Percentiles rank a stretch among this genome's conserved stretches.
Conservation (phyloP, 2,888 invertebrate genomes). For the Polylopha cassiicola region DNA sequence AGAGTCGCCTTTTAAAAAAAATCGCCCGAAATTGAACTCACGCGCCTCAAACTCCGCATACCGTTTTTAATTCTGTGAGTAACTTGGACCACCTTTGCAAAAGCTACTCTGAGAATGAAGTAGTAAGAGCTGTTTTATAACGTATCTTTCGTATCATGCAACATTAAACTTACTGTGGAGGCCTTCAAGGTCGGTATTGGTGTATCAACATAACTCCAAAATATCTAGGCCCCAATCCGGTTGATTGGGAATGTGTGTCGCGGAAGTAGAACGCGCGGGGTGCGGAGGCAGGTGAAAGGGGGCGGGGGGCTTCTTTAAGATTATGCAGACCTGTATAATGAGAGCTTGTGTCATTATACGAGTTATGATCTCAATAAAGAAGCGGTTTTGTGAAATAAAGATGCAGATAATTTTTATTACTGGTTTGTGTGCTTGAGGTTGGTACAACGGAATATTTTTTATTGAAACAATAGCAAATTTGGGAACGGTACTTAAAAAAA, state of each 20-base stretch:
- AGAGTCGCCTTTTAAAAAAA: conserved; percentile 44
- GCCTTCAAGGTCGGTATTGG: conserved; percentile 34
- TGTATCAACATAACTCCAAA: conserved; percentile 38
- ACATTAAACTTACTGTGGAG: conserved; percentile 26
- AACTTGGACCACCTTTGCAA: conserved; percentile 33
- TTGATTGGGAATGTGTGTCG: conserved; percentile 66
- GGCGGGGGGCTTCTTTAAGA: conserved; percentile 34
- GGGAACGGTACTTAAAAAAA: too few species aligned
- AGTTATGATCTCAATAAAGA: conserved; percentile 4
- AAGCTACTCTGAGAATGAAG: conserved; percentile 29
- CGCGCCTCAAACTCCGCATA: conserved; percentile 49
- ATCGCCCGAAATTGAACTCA: conserved; percentile 50
- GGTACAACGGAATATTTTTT: too few species aligned
- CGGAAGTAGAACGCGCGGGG: conserved; percentile 49
- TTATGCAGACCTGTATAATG: conserved; percentile 46
- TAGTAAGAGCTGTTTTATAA: background rate
- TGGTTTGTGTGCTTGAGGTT: background rate
- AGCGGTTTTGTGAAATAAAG: background rate
- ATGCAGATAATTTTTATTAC: background rate
- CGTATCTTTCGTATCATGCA: background rate
- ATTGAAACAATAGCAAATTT: too few species aligned
- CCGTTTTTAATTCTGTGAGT: conserved; percentile 61
- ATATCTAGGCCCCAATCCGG: conserved; percentile 65
- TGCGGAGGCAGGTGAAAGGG: conserved; percentile 33
- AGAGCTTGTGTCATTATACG: conserved; percentile 6